phyloP scores from a whole-genome alignment of 2,113 vertebrate genomes.

The Mobula birostris region DNA sequence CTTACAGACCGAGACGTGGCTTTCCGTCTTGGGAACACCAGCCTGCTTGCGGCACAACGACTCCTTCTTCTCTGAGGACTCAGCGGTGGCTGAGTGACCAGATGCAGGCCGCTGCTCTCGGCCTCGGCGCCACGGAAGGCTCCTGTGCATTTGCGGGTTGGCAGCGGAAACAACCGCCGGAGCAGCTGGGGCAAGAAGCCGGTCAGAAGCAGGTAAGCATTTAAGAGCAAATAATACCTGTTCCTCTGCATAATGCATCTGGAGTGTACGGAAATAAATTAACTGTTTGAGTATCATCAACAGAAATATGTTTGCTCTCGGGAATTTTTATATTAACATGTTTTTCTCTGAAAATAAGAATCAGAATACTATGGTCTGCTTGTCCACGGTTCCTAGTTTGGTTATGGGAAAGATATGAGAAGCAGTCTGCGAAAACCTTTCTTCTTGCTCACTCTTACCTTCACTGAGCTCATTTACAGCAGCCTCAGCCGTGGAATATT shows the following conservation, averaged over 20 bases:
- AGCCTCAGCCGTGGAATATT: neutral
- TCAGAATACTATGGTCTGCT: neutral
- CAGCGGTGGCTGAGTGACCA: conserved; percentile 94
- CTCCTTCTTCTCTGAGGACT: conserved; percentile 77
- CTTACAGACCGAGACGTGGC: conserved; percentile 54
- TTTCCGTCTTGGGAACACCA: conserved; percentile 56
- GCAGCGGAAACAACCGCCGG: conserved; percentile 59
- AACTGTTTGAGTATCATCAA: neutral
- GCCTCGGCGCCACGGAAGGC: conserved; percentile 60
- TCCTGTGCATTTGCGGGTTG: conserved; percentile 51
- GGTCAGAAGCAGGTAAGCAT: conserved; percentile 67
- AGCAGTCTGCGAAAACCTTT: too few relatives aligned
- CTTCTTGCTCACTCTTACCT: neutral
- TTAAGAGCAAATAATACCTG: neutral
- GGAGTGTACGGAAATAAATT: neutral
- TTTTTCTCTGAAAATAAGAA: neutral
- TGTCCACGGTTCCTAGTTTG: neutral
- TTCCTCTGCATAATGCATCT: neutral
- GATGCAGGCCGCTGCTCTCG: conserved; percentile 68
- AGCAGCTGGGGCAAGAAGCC: conserved; percentile 53
- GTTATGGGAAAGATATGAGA: neutral
- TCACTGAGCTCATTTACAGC: neutral
- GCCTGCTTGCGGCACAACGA: conserved; percentile 64
- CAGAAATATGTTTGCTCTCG: neutral
- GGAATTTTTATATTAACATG: neutral